Evolutionary conservation across 2,113 vertebrate genomes (phyloP), one percentile per base, ranked within the genome.

Genomic region (Chunga burmeisteri): DNA sequence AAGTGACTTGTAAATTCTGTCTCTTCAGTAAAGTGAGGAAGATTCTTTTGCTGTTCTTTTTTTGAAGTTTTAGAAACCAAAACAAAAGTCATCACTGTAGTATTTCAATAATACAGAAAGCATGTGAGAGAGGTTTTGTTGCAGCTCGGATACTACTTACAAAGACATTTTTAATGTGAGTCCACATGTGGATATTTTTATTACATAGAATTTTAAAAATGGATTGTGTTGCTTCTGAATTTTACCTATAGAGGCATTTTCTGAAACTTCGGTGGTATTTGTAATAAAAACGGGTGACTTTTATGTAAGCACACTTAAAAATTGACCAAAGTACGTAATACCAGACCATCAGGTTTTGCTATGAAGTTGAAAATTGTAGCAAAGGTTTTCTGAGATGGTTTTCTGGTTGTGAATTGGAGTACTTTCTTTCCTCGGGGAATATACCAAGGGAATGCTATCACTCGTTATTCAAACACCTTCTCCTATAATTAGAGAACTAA

Each of bases 281-380:
- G 7, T 50, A 71, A 6, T 42, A 38, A 71, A 70, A 44, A 2
- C 25, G 38, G 42, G 22, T 49, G 15, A 23, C 23, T 66, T 90
- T 66, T 90, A 30, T 2, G 3, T 66, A 87, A 87, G 11, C 16
- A 9, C 23, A 16, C 18, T 38, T 75, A 18, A 67, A 50, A 85
- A n/a, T 5, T 16, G 17, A 18, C 47, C 2, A 0, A 61, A 52
- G 22, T 44, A 47, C 3, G 0, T 29, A 20, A 10, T 58, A 36
- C 6, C 34, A 40, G 38, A 26, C 18, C 12, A 6, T 65, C 36
- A 13, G 36, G 12, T 52, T 94, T 82, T 90, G 47, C 44, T 79
- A 1, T 46, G 52, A 47, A 83, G 34, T 16, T 79, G 44, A 42
- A 42, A 81, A 36, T 0, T 7, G 6, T 26, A 7, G 11, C 13